phyloP scores from a whole-genome alignment of 1,140 invertebrate species.

The Ceratina japonica region DNA sequence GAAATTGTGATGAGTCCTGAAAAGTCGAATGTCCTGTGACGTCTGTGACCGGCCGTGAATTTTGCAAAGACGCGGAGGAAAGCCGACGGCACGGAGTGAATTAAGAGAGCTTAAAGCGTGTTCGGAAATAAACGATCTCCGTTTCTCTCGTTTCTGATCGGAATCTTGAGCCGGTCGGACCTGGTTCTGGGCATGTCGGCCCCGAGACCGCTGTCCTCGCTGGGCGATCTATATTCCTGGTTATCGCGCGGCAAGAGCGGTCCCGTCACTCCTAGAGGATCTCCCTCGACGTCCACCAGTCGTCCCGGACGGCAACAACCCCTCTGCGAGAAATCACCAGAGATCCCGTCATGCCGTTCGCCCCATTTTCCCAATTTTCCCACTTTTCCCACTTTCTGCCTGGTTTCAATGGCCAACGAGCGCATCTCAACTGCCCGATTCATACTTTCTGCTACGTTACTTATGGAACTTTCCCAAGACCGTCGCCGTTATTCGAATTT shows the following conservation, averaged over 20 bases:
- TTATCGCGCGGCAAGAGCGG: slow-evolving; percentile 76
- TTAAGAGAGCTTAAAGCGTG: neutral
- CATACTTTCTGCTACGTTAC: too few species aligned
- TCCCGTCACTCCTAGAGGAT: slow-evolving; percentile 79
- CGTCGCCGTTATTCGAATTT: neutral
- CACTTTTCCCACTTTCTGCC: slow-evolving; percentile 34
- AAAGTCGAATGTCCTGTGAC: neutral
- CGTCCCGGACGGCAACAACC: slow-evolving; percentile 76
- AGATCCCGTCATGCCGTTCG: slow-evolving; percentile 68
- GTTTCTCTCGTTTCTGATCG: neutral
- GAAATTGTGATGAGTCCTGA: neutral
- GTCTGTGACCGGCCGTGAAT: neutral
- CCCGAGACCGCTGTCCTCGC: slow-evolving; percentile 91
- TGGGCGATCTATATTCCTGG: slow-evolving; percentile 86
- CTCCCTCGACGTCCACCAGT: slow-evolving; percentile 82
- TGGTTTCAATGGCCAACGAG: slow-evolving; percentile 46
- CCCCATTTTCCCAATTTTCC: slow-evolving; percentile 21
- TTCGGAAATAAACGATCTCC: neutral
- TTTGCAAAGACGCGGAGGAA: too few species aligned
- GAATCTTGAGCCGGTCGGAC: slow-evolving; percentile 55
- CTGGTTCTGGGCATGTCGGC: slow-evolving; percentile 85
- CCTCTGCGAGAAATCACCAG: slow-evolving; percentile 77
- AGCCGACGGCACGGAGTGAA: neutral
- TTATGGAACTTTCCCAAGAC: too few species aligned
- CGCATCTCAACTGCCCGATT: neutral